These are phyloP conservation scores for Zosterops japonicus DNA, from an alignment of 2,113 vertebrate species.

Conservation along the genomic window DNA sequence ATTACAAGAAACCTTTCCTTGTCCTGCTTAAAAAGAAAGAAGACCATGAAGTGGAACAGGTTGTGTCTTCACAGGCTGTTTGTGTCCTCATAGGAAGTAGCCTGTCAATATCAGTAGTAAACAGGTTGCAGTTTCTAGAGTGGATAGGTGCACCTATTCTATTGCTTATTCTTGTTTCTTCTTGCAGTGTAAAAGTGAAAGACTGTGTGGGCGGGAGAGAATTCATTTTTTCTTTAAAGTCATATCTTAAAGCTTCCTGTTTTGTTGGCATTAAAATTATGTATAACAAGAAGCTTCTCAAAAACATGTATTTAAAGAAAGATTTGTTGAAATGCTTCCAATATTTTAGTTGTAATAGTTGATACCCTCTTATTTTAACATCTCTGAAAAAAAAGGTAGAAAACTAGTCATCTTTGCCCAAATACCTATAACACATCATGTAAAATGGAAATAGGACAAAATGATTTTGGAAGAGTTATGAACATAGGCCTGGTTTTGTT, in stretches of 20 bases:
- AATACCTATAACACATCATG: accelerated
- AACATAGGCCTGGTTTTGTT: background rate
- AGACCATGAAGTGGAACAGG: background rate
- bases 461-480: background rate
- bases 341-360: background rate
- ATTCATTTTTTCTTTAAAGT: background rate
- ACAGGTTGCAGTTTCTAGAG: background rate
- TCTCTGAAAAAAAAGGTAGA: background rate
- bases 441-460: background rate
- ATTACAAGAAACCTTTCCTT: background rate
- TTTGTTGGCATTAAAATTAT: background rate
- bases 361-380: background rate
- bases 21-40: background rate
- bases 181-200: conserved; percentile 12
- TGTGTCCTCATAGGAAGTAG: background rate
- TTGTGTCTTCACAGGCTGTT: background rate
- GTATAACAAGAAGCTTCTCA: background rate
- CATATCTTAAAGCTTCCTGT: conserved; percentile 14
- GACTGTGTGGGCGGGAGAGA: background rate
- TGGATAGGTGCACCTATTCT: background rate
- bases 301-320: background rate
- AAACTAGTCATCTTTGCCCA: background rate
- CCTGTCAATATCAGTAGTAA: background rate
- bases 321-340: background rate
- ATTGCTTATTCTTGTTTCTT: background rate